phyloP scores from a whole-genome alignment of 2,888 invertebrate species.

The Ellobium chinense region DNA sequence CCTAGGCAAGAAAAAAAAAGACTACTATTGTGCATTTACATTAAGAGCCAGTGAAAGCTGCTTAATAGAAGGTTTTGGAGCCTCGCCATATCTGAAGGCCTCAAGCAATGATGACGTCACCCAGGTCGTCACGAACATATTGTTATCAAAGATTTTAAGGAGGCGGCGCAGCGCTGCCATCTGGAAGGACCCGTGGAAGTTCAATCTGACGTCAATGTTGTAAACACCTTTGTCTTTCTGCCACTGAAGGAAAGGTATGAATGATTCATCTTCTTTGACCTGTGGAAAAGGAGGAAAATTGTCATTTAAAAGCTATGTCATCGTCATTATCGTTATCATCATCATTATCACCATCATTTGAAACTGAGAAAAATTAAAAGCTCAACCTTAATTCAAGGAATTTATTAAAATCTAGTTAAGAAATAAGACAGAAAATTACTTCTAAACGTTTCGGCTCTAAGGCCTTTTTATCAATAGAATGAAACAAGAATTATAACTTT shows the following conservation, averaged over 20 bases:
- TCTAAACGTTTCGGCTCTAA: too few relatives aligned
- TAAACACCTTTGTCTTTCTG: conserved; percentile 65
- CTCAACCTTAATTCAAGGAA: too few relatives aligned
- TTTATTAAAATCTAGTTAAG: too few relatives aligned
- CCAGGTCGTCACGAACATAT: conserved; percentile 74
- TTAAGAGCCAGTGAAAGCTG: conserved; percentile 48
- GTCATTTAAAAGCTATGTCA: too few relatives aligned
- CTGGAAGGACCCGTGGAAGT: conserved; percentile 64
- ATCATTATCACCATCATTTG: too few relatives aligned
- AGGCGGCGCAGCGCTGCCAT: conserved; percentile 60
- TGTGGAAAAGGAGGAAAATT: background rate
- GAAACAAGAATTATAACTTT: too few relatives aligned
- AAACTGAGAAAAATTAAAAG: too few relatives aligned
- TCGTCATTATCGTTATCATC: too few relatives aligned
- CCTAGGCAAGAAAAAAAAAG: too few relatives aligned
- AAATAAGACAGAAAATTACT: too few relatives aligned
- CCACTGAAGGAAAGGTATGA: conserved; percentile 61
- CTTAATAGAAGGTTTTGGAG: conserved; percentile 38
- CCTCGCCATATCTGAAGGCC: conserved; percentile 58
- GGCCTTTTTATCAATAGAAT: too few relatives aligned
- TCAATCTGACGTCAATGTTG: conserved; percentile 66
- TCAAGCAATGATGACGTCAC: conserved; percentile 67
- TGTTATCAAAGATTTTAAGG: conserved; percentile 68
- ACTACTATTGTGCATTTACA: background rate
- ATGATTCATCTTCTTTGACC: conserved; percentile 44